phyloP scores from a whole-genome alignment of 1,140 invertebrate species.

The Drosophila tani region DNA sequence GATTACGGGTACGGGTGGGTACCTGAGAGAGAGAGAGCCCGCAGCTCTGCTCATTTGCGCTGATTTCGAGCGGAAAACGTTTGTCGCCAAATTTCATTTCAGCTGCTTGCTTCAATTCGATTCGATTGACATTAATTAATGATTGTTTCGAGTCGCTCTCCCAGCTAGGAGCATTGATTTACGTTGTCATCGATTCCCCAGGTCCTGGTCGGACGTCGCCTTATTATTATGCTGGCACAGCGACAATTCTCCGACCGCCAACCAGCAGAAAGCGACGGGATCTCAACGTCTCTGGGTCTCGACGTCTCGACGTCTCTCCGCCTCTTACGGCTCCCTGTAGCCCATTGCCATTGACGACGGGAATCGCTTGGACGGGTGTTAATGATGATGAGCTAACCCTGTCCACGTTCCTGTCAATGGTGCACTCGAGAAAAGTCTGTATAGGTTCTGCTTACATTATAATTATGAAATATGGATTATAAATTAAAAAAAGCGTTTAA shows the following conservation, averaged over 20 bases:
- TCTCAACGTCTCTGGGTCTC: neutral
- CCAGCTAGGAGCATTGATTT: slow-evolving; percentile 71
- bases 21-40: slow-evolving; percentile 47
- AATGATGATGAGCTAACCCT: slow-evolving; percentile 74
- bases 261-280: slow-evolving; percentile 31
- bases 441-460: neutral
- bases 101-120: slow-evolving; percentile 68
- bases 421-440: slow-evolving; percentile 12
- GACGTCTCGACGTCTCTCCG: slow-evolving; percentile 3
- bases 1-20: slow-evolving; percentile 19
- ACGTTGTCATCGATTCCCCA: slow-evolving; percentile 70
- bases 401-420: slow-evolving; percentile 31
- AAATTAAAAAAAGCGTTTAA: neutral
- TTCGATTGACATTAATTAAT: slow-evolving; percentile 83
- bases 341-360: slow-evolving; percentile 42
- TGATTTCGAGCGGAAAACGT: slow-evolving; percentile 81
- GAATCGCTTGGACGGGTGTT: slow-evolving; percentile 70
- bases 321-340: neutral
- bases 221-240: slow-evolving; percentile 80
- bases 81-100: slow-evolving; percentile 82
- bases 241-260: slow-evolving; percentile 57
- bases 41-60: slow-evolving; percentile 74
- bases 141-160: slow-evolving; percentile 73
- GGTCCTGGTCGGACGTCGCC: slow-evolving; percentile 45
- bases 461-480: too few relatives aligned